Evolutionary conservation across 2,113 vertebrate genomes (phyloP).

Genomic region (Stigmatopora argus): DNA sequence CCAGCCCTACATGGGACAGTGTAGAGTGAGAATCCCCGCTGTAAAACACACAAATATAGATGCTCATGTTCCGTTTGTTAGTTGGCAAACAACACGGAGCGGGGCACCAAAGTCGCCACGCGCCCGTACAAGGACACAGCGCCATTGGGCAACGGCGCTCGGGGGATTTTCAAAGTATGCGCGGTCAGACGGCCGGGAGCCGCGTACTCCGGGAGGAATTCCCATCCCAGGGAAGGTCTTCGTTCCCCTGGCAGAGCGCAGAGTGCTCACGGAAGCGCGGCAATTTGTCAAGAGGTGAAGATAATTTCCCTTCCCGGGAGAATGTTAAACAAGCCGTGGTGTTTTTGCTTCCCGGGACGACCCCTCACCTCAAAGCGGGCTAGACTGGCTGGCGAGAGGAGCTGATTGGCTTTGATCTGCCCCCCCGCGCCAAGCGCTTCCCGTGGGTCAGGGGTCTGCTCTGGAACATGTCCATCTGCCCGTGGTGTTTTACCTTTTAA

Average conservation of each 20-base stretch:
- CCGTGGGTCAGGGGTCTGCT: constrained; percentile 66
- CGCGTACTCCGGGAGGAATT: constrained; percentile 48
- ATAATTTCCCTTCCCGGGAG: constrained; percentile 61
- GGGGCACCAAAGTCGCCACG: constrained; percentile 9
- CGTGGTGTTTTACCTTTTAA: constrained; percentile 69
- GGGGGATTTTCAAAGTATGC: constrained; percentile 64
- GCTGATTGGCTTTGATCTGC: constrained; percentile 75
- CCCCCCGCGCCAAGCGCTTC: constrained; percentile 64
- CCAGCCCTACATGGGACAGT: constrained; percentile 75
- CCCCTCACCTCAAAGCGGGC: constrained; percentile 59
- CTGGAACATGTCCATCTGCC: constrained; percentile 74
- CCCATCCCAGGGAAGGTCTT: constrained; percentile 21
- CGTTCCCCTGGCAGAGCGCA: constrained; percentile 7
- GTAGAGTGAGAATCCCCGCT: constrained; percentile 69
- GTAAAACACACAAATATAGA: constrained; percentile 62
- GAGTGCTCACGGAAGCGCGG: constrained; percentile 37
- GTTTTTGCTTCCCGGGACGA: constrained; percentile 54
- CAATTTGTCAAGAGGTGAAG: constrained; percentile 61
- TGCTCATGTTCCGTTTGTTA: constrained; percentile 49
- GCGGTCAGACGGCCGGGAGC: constrained; percentile 52
- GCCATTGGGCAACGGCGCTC: constrained; percentile 47
- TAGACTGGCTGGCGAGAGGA: constrained; percentile 61
- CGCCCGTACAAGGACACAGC: constrained; percentile 54
- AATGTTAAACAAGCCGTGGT: constrained; percentile 63
- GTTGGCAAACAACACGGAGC: constrained; percentile 25